These are phyloP conservation scores for Dufourea novaeangliae DNA, from an alignment of 1,140 invertebrate genomes.

Conservation along the genomic window DNA sequence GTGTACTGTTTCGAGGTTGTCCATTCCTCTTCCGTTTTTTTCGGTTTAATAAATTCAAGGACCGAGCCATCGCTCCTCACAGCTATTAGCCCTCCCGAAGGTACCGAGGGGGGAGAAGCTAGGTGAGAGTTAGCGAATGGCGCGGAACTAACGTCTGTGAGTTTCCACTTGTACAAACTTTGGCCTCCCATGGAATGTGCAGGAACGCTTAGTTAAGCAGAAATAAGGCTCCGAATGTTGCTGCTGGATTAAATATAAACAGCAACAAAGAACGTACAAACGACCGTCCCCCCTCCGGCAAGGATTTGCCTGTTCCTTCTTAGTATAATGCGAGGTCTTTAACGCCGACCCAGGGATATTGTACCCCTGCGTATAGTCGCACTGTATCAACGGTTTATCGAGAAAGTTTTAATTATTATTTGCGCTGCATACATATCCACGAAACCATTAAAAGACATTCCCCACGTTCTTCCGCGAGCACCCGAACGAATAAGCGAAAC, in stretches of 20 bases:
- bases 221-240: constrained; percentile 48
- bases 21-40: not conserved
- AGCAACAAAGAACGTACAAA: constrained; percentile 45
- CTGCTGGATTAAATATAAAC: constrained; percentile 47
- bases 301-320: constrained; percentile 16
- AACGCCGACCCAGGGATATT: constrained; percentile 12
- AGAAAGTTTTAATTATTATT: not conserved
- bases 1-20: not conserved
- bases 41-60: constrained; percentile 33
- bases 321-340: not conserved
- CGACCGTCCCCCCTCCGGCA: constrained; percentile 11
- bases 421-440: not conserved
- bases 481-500: no score
- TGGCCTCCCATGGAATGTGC: constrained; percentile 18
- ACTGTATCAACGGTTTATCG: not conserved
- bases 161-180: constrained; percentile 49
- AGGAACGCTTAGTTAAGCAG: constrained; percentile 44
- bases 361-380: constrained; percentile 11
- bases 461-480: no score
- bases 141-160: constrained; percentile 26
- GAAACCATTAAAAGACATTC: no score
- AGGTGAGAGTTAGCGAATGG: constrained; percentile 37
- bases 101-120: no score
- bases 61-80: not conserved
- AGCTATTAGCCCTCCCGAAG: constrained; percentile 34